Evolutionary conservation across 1,140 invertebrate genomes (phyloP), one percentile per base, ranked within the genome.

Genomic region (Melipona quadrifasciata): DNA sequence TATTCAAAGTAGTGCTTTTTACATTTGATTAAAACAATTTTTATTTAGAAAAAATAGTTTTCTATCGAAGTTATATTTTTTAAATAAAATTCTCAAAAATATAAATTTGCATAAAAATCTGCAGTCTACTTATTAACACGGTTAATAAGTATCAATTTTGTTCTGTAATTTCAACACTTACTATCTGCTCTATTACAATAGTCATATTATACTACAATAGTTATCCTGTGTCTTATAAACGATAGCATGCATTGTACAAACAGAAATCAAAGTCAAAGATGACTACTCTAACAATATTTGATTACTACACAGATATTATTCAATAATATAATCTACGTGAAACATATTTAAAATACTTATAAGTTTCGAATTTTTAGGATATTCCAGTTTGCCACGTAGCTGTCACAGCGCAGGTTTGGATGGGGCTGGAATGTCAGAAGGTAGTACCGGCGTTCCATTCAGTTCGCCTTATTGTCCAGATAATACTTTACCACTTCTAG

Each of bases 321-420:
- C 8, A 47, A 47, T 10, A 47, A 0, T 47, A 8, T 1, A 14
- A n/a, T 14, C 11, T 14, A n/a, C 58, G 0, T 4, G 11, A n/a
- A 61, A 0, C 3, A 14, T 47, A 24, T 61, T n/a, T n/a, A n/a
- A 24, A 31, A 34, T 53, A 12, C 51, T 72, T 27, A 72, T 1
- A 51, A 72, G 14, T 72, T 76, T 76, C 0, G 17, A 47, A 79
- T 79, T 85, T 86, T 61, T 27, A 97, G 97, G 97, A 82, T 98
- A 98, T 93, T 97, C 97, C 93, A 98, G 97, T 94, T 95, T 98
- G 89, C 97, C 97, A 39, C 95, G 97, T 83, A 97, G 97, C 68
- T 97, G 97, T 90, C 97, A 98, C 94, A 94, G 93, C 53, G 93
- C 94, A 34, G 94, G 94, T 34, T 89, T 95, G 2, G 94, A 95